Evolutionary conservation across 2,888 invertebrate genomes (phyloP), one percentile per base, ranked within the genome.

Genomic region (Venusia cambrica): DNA sequence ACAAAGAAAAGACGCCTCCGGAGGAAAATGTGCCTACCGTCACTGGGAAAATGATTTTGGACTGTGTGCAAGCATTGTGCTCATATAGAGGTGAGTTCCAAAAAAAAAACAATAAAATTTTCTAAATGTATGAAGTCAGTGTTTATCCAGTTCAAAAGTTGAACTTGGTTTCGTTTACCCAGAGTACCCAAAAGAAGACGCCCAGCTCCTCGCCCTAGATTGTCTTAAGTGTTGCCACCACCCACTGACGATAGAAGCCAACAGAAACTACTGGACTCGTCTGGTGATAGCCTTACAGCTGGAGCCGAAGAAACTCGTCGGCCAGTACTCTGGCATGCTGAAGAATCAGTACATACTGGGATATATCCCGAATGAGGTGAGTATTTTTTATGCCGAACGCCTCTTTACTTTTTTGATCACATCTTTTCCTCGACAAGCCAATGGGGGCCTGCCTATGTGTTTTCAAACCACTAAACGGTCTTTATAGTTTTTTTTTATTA

Each of bases 151-250:
- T n/a, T n/a, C n/a, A n/a, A n/a, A n/a, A n/a, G n/a, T n/a, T n/a
- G n/a, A n/a, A n/a, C n/a, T 10, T 30, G 26, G 4, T 12, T n/a
- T 27, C 5, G n/a, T n/a, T 8, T 8, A 4, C 7, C 4, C 69
- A 90, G 71, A 73, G 40, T 73, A 81, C 60, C 44, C 72, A 17
- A 39, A 62, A 24, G 79, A 85, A 52, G 92, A 93, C 62, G 81
- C 89, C 0, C 85, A 92, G 49, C 62, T 73, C 4, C 69, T 95
- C 24, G 91, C 91, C 0, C 64, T 93, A 33, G 92, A 92, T 37
- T 84, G 92, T 2, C 69, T 97, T 11, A 79, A 93, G 5, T 89
- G 93, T 19, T 89, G 92, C 27, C 95, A 97, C 74, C 93, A 96
- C 73, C 94, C 94, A 1, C 88, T 90, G 17, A 89, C 94, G 17